phyloP scores from a whole-genome alignment of 2,113 vertebrate genomes.

The Rhinoderma darwinii region DNA sequence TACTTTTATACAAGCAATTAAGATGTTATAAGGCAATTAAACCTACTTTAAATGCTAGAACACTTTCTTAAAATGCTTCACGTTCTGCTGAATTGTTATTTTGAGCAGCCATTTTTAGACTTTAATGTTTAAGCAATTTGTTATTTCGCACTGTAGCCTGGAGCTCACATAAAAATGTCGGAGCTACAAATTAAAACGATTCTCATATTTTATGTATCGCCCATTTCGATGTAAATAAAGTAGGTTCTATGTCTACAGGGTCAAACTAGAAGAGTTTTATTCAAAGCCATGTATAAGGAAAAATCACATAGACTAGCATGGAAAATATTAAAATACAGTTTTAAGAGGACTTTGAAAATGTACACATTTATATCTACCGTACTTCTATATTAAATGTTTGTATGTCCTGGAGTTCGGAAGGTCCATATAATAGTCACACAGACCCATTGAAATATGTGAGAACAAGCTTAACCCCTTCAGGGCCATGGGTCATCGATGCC shows the following conservation, averaged over 20 bases:
- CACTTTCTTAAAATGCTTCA: background rate
- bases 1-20: slow-evolving; percentile 2
- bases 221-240: slow-evolving; percentile 35
- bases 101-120: slow-evolving; percentile 1
- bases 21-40: background rate
- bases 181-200: background rate
- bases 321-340: too few relatives aligned
- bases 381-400: background rate
- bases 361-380: background rate
- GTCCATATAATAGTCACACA: background rate
- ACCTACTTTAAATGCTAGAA: background rate
- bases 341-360: background rate
- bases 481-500: too few relatives aligned
- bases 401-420: background rate
- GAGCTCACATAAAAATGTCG: slow-evolving; percentile 34
- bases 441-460: too few relatives aligned
- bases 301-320: background rate
- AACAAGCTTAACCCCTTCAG: too few relatives aligned
- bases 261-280: background rate
- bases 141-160: background rate
- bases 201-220: slow-evolving; percentile 35
- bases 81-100: background rate
- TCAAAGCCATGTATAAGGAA: background rate
- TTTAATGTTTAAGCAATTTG: background rate
- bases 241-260: background rate